Percentiles rank a stretch among this genome's conserved stretches.
Conservation (phyloP, 2,113 vertebrate genomes). For the Oenanthe melanoleuca region DNA sequence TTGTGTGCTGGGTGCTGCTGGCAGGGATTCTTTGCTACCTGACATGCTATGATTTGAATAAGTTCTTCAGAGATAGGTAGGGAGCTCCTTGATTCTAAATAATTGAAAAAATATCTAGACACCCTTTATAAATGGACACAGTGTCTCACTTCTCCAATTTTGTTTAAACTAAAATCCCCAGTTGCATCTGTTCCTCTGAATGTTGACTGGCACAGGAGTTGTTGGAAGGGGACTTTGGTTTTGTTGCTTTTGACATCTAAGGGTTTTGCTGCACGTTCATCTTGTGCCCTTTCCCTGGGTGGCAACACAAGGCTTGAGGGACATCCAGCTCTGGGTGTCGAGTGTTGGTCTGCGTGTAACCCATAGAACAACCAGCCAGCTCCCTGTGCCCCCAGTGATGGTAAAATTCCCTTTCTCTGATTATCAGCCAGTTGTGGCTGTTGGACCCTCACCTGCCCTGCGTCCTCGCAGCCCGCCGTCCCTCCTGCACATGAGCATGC, state of each 20-base stretch:
- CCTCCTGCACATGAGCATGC: fast-evolving
- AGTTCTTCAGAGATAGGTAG: background rate
- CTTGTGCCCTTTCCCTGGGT: background rate
- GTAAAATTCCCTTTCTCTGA: background rate
- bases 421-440: background rate
- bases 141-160: background rate
- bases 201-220: background rate
- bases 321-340: fast-evolving
- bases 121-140: background rate
- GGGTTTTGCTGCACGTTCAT: background rate
- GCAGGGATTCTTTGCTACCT: background rate
- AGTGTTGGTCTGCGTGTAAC: background rate
- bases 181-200: background rate
- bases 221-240: background rate
- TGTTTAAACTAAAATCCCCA: background rate
- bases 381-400: fast-evolving
- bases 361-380: fast-evolving
- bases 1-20: background rate
- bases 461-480: fast-evolving
- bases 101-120: background rate
- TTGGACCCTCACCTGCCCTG: fast-evolving
- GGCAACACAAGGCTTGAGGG: background rate
- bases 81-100: background rate
- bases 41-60: background rate
- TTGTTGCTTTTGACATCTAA: background rate